Percentiles rank a stretch among this genome's conserved stretches.
phyloP scores from a whole-genome alignment of 2,888 invertebrate species.

The Argyresthia albistria region DNA sequence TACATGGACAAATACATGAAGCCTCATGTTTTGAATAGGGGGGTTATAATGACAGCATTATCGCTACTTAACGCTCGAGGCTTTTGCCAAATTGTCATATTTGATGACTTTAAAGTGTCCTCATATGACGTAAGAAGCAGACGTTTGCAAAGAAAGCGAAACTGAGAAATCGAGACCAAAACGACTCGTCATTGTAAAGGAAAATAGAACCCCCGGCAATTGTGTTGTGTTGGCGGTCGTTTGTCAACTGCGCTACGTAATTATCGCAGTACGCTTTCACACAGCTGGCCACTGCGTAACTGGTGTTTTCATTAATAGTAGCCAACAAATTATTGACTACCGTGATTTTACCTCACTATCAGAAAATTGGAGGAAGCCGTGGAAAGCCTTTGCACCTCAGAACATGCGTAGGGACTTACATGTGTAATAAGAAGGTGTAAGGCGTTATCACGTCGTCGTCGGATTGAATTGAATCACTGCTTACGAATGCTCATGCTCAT shows the following conservation, averaged over 20 bases:
- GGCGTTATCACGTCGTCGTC: not conserved
- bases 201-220: slow-evolving; percentile 21
- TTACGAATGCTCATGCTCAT: not conserved
- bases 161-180: slow-evolving; percentile 41
- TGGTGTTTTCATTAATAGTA: slow-evolving; percentile 29
- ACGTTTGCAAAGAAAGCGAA: slow-evolving; percentile 46
- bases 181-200: slow-evolving; percentile 30
- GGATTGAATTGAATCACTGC: too few relatives aligned
- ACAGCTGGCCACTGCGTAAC: slow-evolving; percentile 20
- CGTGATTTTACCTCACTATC: slow-evolving; percentile 15
- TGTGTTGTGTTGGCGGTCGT: slow-evolving; percentile 25
- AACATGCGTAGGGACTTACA: too few relatives aligned
- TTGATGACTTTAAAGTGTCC: not conserved
- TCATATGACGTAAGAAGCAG: slow-evolving; percentile 1
- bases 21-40: too few relatives aligned
- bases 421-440: too few relatives aligned
- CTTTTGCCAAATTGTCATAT: too few relatives aligned
- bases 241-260: slow-evolving; percentile 30
- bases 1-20: too few relatives aligned
- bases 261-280: slow-evolving; percentile 35
- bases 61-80: too few relatives aligned
- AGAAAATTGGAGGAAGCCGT: too few relatives aligned
- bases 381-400: too few relatives aligned
- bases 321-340: slow-evolving; percentile 25
- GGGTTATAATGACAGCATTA: too few relatives aligned